These are phyloP conservation scores for Pseudomyrmex sp. DNA, from an alignment of 1,140 invertebrate genomes.

Conservation along the genomic window DNA sequence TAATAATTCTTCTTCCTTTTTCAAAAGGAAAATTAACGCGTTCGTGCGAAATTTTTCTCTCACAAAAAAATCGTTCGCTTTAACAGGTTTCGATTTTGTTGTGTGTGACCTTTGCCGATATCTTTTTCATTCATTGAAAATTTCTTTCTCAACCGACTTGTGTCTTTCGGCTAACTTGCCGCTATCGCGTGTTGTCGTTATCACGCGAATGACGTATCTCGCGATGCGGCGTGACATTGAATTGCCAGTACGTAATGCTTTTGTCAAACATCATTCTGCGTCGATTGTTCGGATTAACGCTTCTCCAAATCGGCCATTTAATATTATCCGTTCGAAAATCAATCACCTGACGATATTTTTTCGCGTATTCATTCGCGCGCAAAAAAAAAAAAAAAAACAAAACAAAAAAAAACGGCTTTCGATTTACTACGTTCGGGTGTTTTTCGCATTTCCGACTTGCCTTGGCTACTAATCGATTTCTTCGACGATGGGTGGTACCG, in stretches of 20 bases:
- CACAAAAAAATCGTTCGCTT: conserved; percentile 75
- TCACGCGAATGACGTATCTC: conserved; percentile 20
- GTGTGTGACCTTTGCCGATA: conserved; percentile 78
- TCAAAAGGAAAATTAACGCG: no score
- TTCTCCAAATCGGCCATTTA: neutral
- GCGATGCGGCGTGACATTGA: conserved; percentile 12
- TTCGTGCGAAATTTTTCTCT: no score
- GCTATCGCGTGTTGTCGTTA: neutral
- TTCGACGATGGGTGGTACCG: no score
- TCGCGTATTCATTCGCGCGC: neutral
- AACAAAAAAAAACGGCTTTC: neutral
- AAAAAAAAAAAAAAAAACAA: no score
- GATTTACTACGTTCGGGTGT: neutral
- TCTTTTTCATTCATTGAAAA: conserved; percentile 83
- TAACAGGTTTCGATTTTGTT: conserved; percentile 82
- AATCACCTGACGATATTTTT: no score
- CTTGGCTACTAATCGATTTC: no score
- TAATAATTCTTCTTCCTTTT: neutral
- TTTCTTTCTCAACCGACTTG: conserved; percentile 78
- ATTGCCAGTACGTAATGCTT: conserved; percentile 10
- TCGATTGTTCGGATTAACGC: conserved; percentile 36
- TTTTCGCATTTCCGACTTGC: neutral
- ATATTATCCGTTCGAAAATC: conserved; percentile 10
- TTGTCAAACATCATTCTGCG: conserved; percentile 36
- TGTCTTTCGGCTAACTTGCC: conserved; percentile 70